Base-by-base conservation (phyloP, 1,140 invertebrate genomes). In the Mycetomoellerius zeteki region DNA sequence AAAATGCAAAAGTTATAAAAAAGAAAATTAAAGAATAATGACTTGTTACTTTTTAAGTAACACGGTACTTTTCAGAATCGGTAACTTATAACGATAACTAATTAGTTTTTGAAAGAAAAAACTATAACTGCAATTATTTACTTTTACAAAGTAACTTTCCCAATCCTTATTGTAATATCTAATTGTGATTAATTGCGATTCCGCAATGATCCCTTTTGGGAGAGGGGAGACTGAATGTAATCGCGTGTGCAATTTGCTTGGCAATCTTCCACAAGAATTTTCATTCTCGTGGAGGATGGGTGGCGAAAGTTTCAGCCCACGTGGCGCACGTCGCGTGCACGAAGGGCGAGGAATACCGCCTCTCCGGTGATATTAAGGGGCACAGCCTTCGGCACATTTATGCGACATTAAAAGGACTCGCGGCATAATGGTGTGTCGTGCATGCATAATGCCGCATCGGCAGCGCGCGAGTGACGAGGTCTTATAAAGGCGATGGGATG, bases 401-500 rank as follows among this genome's bases (percentile, higher is more conserved):
- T 89, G 82, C 86, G 86, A 87, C 88, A 90, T 90, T 87, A 90
- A 75, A 85, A 64, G 43, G 80, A 90, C 73, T 88, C 75, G 60
- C 47, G 43, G 77, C 54, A 81, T 90, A 90, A 90, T 88, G 78
- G 80, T 65, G 54, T 56, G 75, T 88, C 78, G 88, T 24, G 89
- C 85, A 89, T 90, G 88, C 89, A 90, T 90, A 89, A 89, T 89
- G 72, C 33, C 54, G 69, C 87, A 81, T 88, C 69, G 87, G 81
- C 33, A 64, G 54, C 47, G 76, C 60, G 24, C 75, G 24, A 84
- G 85, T 85, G 75, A 73, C 72, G 85, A 86, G 24, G 64, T 60
- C 14, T 54, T 71, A 37, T 64, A 30, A 27, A 65, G 65, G 56
- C 19, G 60, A 12, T 37, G 71, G 54, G 33, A 30, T 10, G 65